These are phyloP conservation scores for Sardinella longiceps DNA, from an alignment of 2,797 vertebrate genomes.

Conservation along the genomic window DNA sequence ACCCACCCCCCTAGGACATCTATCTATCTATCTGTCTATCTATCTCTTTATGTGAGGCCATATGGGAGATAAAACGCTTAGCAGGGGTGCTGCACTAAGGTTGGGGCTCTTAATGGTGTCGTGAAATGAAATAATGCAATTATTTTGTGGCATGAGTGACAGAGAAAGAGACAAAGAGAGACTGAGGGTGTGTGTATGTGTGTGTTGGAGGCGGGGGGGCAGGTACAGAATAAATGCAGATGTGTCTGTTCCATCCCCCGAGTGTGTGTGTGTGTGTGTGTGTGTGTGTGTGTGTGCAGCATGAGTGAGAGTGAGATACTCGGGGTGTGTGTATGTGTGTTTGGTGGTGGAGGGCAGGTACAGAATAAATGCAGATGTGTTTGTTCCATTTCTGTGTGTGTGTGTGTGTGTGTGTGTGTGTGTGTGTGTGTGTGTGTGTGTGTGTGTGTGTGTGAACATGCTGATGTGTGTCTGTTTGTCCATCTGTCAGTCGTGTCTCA, in stretches of 20 bases:
- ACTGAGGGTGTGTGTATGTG: too few species aligned
- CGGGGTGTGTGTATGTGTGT: conserved; percentile 23
- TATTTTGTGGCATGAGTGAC: background rate
- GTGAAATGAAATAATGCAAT: background rate
- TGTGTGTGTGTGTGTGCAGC: background rate
- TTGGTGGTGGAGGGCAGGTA: too few species aligned
- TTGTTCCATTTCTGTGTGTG: background rate
- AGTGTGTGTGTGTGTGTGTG: background rate
- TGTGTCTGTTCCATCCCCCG: too few species aligned
- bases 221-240: too few species aligned
- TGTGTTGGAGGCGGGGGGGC: too few species aligned
- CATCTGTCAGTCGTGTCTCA: background rate
- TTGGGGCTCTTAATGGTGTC: background rate
- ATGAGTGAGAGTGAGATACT: too few species aligned
- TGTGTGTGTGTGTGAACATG: background rate
- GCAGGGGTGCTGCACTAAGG: background rate
- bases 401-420: background rate
- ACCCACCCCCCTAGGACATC: background rate
- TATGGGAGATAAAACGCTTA: background rate
- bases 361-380: too few species aligned
- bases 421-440: background rate
- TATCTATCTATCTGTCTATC: too few species aligned
- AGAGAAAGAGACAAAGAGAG: background rate
- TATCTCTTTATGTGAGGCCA: too few species aligned
- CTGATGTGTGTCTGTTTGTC: conserved; percentile 13